These are phyloP conservation scores for Lemur catta DNA, from an alignment of 2,797 vertebrate species.

Conservation along the genomic window DNA sequence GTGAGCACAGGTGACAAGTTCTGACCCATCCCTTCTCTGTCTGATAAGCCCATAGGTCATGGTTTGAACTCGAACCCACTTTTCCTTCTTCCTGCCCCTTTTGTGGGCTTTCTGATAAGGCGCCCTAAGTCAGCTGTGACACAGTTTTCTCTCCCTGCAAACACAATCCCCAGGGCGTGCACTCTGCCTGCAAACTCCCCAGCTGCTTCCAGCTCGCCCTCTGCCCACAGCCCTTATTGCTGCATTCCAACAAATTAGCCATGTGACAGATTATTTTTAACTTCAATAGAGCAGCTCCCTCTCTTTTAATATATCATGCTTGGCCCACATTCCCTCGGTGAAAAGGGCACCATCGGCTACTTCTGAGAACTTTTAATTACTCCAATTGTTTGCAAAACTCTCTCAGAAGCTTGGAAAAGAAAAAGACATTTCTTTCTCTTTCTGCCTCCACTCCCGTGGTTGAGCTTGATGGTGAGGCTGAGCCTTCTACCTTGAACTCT, in stretches of 20 bases:
- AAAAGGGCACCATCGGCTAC: constrained; percentile 66
- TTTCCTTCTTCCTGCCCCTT: constrained; percentile 53
- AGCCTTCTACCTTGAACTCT: not conserved
- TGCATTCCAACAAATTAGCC: constrained; percentile 62
- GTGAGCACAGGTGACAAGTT: constrained; percentile 65
- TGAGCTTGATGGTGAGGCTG: not conserved
- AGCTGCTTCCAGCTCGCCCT: constrained; percentile 72
- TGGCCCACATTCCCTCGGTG: constrained; percentile 47
- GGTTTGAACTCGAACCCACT: constrained; percentile 39
- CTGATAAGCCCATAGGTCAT: constrained; percentile 67
- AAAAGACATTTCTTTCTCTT: constrained; percentile 15
- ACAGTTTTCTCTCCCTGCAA: not conserved
- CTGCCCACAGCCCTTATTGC: constrained; percentile 63
- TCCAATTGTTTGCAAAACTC: constrained; percentile 73
- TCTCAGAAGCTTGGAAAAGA: constrained; percentile 64
- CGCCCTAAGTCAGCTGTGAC: not conserved
- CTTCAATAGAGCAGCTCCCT: constrained; percentile 68
- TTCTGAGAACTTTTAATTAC: constrained; percentile 69
- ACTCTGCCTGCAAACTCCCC: constrained; percentile 46
- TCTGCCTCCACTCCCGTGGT: not conserved
- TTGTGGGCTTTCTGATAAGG: constrained; percentile 6
- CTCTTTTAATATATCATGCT: constrained; percentile 67
- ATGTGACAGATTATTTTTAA: constrained; percentile 62
- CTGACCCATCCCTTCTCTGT: constrained; percentile 51
- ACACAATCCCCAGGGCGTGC: constrained; percentile 51